Base-by-base conservation (phyloP, 2,888 invertebrate genomes). In the Deroplatys truncata region DNA sequence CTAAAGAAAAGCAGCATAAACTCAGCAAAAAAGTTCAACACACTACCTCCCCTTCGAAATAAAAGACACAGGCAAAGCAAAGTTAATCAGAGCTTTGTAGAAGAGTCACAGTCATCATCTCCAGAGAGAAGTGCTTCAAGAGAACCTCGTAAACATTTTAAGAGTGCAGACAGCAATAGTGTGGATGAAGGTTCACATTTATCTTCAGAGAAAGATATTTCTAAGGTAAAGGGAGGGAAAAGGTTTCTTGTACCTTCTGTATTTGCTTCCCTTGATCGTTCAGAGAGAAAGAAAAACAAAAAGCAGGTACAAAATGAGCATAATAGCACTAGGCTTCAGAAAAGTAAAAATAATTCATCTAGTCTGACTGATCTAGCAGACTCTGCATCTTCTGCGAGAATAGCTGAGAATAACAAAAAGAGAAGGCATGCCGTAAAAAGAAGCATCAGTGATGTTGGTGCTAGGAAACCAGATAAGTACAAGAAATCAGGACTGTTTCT, bases 381-480 rank as follows among this genome's bases (percentile, higher is more conserved):
- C 31, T 85, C 83, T 29, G 84, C 89, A 25, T 88, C 90, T 84
- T 88, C 88, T 28, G 89, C 90, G 0, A 43, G 43, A 43, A 43
- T 43, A 43, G 89, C 88, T 35, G 89, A 89, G 25, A 85, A 89
- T 20, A 25, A n/a, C 28, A 89, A 86, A 56, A 87, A 89, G 9
- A 84, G 87, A n/a, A 86, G 85, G 28, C 49, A 83, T 86, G 72
- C 92, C 10, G 91, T 93, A 0, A 91, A 91, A 5, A 92, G 93
- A 8, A 93, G 93, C 92, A 94, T 93, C 7, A 96, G 96, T 43
- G 95, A 96, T 94, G 93, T 95, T 86, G 95, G 95, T n/a, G 15
- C 82, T 15, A 84, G 82, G 15, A 86, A 84, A n/a, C 8, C 49
- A 31, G 28, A 82, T 9, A 87, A 84, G 82, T 43, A 43, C 49